Evolutionary conservation across 2,797 vertebrate species (phyloP), one percentile per base, ranked within the genome.

Genomic region (Sebastes kiyomatsui): DNA sequence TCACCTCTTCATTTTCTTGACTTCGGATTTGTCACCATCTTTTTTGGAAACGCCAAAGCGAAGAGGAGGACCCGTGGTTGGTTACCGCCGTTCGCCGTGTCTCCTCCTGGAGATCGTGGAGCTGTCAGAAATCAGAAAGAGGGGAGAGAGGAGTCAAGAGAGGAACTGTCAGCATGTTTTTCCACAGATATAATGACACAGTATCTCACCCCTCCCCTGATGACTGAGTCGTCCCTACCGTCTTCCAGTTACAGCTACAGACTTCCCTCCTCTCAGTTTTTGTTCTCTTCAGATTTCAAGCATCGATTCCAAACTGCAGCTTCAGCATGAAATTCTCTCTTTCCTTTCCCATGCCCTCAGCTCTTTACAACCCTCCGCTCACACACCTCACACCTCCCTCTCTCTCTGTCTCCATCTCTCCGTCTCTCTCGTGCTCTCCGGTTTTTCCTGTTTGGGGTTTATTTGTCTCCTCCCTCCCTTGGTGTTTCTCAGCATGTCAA

Each of bases 371-470:
- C 78, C 61, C 81, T 76, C 65, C 20, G 55, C 30, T 85, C 69
- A 81, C 30, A 71, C 30, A 71, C 65, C 81, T 77, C 89, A 83
- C 77, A 65, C 77, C 79, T 86, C 84, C 65, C 68, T 72, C 80
- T 67, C 80, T 32, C 30, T 46, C 52, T 72, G 6, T 75, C 60
- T 38, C 35, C 35, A 38, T 38, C 35, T 71, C 46, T 67, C 75
- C 9, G 56, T 68, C 77, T 83, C 79, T 87, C 79, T 87, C 84
- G 32, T 72, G 72, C 83, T 42, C 92, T 85, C 92, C 20, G 81
- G 91, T 92, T 93, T 91, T 92, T 90, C 92, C 86, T 85, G 95
- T 95, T 95, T 93, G 20, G 33, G 90, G 86, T 87, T 91, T 79
- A 84, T 81, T 77, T 75, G 83, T 82, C 87, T 89, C 91, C 93